Percentiles rank a stretch among this genome's conserved stretches.
Evolutionary conservation across 2,888 invertebrate genomes (phyloP).

Genomic region (Ecdyonurus torrentis): DNA sequence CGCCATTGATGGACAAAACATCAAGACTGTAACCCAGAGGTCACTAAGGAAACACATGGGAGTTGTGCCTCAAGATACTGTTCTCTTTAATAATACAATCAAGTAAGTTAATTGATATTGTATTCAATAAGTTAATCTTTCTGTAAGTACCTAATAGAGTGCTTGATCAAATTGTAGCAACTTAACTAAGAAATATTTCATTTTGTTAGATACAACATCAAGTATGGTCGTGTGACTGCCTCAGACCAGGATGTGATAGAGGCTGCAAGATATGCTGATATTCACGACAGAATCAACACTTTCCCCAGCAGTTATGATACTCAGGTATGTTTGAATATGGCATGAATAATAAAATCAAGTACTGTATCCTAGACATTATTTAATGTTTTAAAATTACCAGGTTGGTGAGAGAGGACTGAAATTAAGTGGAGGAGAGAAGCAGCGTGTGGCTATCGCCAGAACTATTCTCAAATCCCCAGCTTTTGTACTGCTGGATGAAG

Average conservation of each 20-base stretch:
- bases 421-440: constrained; percentile 94
- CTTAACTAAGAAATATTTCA: background rate
- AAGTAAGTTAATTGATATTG: too few species aligned
- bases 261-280: constrained; percentile 84
- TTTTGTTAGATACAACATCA: constrained; percentile 65
- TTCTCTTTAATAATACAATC: constrained; percentile 84
- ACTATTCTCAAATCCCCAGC: constrained; percentile 84
- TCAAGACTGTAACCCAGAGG: constrained; percentile 66
- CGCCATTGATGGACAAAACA: constrained; percentile 75
- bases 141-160: too few species aligned
- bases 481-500: constrained; percentile 87
- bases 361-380: constrained; percentile 22
- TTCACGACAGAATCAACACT: constrained; percentile 78
- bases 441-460: constrained; percentile 90
- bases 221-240: constrained; percentile 72
- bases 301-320: constrained; percentile 84
- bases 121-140: too few species aligned
- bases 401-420: constrained; percentile 92
- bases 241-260: constrained; percentile 65
- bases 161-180: too few species aligned
- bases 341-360: too few species aligned
- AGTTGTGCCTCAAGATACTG: constrained; percentile 95
- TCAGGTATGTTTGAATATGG: constrained; percentile 38
- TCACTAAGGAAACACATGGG: constrained; percentile 73
- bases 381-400: constrained; percentile 23